Percentiles rank a stretch among this genome's conserved stretches.
Conservation (phyloP, 2,113 vertebrate species). For the Indicator indicator region DNA sequence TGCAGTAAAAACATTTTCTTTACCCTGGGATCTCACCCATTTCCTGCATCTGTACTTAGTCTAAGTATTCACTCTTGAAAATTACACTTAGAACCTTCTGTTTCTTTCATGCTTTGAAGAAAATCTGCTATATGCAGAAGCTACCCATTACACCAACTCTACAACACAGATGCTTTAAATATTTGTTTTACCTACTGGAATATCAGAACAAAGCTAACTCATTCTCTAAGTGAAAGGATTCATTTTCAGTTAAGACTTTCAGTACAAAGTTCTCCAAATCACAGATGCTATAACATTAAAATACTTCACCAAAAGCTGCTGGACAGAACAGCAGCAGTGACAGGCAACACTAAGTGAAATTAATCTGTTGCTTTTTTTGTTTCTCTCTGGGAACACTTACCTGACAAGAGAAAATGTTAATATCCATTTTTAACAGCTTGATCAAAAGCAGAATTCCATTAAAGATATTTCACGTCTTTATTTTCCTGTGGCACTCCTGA, state of each 20-base stretch:
- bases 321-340: background rate
- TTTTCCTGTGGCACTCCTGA: background rate
- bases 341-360: background rate
- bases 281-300: background rate
- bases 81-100: background rate
- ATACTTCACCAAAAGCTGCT: background rate
- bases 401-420: slow-evolving; percentile 48
- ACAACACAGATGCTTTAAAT: background rate
- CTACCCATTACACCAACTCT: background rate
- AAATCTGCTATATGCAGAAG: background rate
- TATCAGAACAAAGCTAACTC: background rate
- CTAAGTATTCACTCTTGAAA: slow-evolving; percentile 10
- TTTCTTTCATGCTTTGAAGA: slow-evolving; percentile 3
- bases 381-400: slow-evolving; percentile 5
- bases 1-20: background rate
- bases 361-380: background rate
- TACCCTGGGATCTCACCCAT: background rate
- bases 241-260: background rate
- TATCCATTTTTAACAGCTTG: slow-evolving; percentile 55
- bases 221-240: background rate
- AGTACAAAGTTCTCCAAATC: background rate
- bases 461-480: background rate
- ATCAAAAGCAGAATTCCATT: slow-evolving; percentile 25
- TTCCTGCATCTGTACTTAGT: background rate
- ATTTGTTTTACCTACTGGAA: background rate